phyloP scores from a whole-genome alignment of 2,888 invertebrate genomes.

The Volucella inflata region DNA sequence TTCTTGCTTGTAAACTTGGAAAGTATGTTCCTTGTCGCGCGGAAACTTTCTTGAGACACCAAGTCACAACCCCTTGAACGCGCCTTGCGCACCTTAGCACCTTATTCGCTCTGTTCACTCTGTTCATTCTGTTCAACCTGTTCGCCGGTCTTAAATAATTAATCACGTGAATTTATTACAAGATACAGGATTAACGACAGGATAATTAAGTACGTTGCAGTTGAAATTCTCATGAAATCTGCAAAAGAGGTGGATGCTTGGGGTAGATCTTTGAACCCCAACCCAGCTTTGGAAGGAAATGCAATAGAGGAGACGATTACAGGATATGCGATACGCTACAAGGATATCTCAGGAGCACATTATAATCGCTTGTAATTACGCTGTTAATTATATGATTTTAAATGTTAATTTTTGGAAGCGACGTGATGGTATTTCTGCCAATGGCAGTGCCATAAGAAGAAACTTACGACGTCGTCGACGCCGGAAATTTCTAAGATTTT shows the following conservation, averaged over 20 bases:
- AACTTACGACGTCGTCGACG: neutral
- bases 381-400: conserved; percentile 64
- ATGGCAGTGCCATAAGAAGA: neutral
- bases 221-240: conserved; percentile 39
- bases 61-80: conserved; percentile 15
- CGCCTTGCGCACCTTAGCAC: neutral
- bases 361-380: conserved; percentile 60
- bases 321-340: conserved; percentile 34
- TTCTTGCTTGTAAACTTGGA: conserved; percentile 4
- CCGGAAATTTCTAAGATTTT: too few species aligned
- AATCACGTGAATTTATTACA: conserved; percentile 70
- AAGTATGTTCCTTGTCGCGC: neutral
- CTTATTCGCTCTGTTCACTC: neutral
- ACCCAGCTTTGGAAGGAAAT: neutral
- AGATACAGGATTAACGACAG: conserved; percentile 65
- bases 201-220: conserved; percentile 68
- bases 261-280: conserved; percentile 7
- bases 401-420: conserved; percentile 44
- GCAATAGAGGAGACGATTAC: conserved; percentile 36
- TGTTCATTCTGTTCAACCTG: neutral
- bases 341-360: neutral
- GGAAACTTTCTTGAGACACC: conserved; percentile 48
- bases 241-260: neutral
- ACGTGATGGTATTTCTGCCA: neutral
- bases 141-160: conserved; percentile 58